Base-by-base conservation (phyloP, 2,888 invertebrate genomes). In the Schrankia costaestrigalis region DNA sequence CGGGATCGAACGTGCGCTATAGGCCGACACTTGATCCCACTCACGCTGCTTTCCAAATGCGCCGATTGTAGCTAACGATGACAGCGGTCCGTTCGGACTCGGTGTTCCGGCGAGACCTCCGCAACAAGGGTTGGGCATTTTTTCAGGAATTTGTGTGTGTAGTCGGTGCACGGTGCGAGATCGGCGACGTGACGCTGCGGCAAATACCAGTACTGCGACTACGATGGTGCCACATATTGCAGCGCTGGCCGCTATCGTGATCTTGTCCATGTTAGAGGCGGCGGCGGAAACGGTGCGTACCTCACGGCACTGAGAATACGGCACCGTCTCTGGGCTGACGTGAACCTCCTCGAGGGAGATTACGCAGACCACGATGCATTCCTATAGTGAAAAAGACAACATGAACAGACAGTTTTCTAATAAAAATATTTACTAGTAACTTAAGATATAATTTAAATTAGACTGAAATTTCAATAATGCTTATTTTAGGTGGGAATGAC, bases 211-310 rank as follows among this genome's bases (percentile, higher is more conserved):
- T 36, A 97, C 95, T 0, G 96, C 97, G 26, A 96, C 92, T 39
- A 97, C 94, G 58, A 97, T 96, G 23, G 96, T 96, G 23, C 95
- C 95, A 77, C 97, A 97, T 68, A 97, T 97, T 36, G 96, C 96
- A 11, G 96, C 96, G 67, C 96, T 95, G 2, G 96, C 96, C 12
- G 95, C 96, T 64, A 97, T 97, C 31, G 97, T 97, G 66, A 97
- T 96, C 80, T 96, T 97, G 85, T 97, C 97, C 95, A 97, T 96
- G 82, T 96, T 95, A 35, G 95, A 94, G 31, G 95, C 93, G 26
- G 94, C 93, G 10, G 95, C 92, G 27, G 93, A 91, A 27, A 94
- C 94, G 2, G 96, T 96, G 45, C 96, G 92, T 35, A 97, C 94
- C 84, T 97, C 97, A 32, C 95, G 91, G 68, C 97, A 97, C 79